These are phyloP conservation scores for Hydra vulgaris DNA, from an alignment of 30 jellyfish, hydroid and myxozoan species.

Conservation along the genomic window DNA sequence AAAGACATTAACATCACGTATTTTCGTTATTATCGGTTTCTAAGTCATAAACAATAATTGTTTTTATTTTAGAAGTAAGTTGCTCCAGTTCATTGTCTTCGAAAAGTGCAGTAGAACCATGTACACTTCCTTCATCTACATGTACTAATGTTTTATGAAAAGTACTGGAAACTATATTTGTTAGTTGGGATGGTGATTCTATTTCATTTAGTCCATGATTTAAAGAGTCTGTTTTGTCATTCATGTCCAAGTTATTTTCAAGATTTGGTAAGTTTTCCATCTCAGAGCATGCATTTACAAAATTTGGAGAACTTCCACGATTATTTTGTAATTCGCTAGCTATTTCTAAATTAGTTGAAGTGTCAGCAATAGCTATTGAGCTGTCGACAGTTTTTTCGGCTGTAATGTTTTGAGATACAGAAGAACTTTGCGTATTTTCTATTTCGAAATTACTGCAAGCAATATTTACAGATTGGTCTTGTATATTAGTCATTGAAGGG, in stretches of 20 bases:
- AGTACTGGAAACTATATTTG: background rate
- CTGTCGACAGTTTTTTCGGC: background rate
- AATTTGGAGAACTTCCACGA: background rate
- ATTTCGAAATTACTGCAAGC: background rate
- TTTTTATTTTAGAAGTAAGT: constrained; percentile 26
- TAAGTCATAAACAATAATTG: constrained; percentile 15
- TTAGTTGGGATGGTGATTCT: background rate
- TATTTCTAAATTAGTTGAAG: background rate
- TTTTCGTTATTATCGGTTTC: background rate
- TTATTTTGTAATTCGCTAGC: background rate
- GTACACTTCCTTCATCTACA: constrained; percentile 29
- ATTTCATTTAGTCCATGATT: background rate
- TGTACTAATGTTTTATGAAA: constrained; percentile 17
- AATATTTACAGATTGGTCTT: background rate
- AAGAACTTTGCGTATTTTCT: background rate
- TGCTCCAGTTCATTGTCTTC: constrained; percentile 33
- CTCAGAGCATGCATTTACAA: background rate
- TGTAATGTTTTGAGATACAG: background rate
- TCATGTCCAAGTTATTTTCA: background rate
- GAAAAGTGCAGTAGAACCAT: constrained; percentile 24
- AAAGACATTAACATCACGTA: background rate
- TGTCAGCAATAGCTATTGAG: background rate
- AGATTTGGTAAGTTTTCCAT: background rate
- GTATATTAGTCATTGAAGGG: background rate
- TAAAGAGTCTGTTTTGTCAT: background rate